phyloP scores from a whole-genome alignment of 2,797 vertebrate genomes.

The Neosilurus hyrtlii region DNA sequence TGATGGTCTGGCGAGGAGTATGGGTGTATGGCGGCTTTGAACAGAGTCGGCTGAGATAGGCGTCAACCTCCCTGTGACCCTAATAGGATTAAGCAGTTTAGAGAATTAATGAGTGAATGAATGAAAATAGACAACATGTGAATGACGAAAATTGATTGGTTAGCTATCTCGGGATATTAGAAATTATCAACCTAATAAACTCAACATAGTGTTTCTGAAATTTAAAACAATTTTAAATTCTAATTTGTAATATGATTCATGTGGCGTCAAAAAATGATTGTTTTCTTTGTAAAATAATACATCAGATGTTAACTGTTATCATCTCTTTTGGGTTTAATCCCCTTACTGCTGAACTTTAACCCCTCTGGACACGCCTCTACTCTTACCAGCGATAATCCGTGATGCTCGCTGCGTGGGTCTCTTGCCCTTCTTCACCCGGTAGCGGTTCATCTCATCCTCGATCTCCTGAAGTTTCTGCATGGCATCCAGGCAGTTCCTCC shows the following conservation, averaged over 20 bases:
- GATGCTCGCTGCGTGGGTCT: conserved; percentile 87
- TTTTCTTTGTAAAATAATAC: not conserved
- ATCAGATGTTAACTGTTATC: not conserved
- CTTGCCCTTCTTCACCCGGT: conserved; percentile 88
- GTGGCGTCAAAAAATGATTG: not conserved
- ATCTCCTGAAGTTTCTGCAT: conserved; percentile 91
- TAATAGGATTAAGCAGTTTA: too few relatives aligned
- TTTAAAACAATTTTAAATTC: not conserved
- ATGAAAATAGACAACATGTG: too few relatives aligned
- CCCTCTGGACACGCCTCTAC: not conserved
- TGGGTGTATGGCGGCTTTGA: too few relatives aligned
- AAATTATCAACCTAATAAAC: too few relatives aligned
- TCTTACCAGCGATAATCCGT: conserved; percentile 80
- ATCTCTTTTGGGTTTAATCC: not conserved
- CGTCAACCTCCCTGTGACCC: too few relatives aligned
- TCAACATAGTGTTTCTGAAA: too few relatives aligned
- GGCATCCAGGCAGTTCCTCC: conserved; percentile 88
- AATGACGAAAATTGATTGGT: too few relatives aligned
- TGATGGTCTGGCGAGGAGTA: too few relatives aligned
- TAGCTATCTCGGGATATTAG: too few relatives aligned
- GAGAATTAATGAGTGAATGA: too few relatives aligned
- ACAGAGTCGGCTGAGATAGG: too few relatives aligned
- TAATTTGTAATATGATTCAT: not conserved
- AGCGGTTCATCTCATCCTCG: conserved; percentile 94
- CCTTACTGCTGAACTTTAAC: not conserved